A percentile compares a stretch with the other conserved stretches of the same genome.
Evolutionary conservation across 1,140 invertebrate species (phyloP).

Genomic region (Drosophila pachea): DNA sequence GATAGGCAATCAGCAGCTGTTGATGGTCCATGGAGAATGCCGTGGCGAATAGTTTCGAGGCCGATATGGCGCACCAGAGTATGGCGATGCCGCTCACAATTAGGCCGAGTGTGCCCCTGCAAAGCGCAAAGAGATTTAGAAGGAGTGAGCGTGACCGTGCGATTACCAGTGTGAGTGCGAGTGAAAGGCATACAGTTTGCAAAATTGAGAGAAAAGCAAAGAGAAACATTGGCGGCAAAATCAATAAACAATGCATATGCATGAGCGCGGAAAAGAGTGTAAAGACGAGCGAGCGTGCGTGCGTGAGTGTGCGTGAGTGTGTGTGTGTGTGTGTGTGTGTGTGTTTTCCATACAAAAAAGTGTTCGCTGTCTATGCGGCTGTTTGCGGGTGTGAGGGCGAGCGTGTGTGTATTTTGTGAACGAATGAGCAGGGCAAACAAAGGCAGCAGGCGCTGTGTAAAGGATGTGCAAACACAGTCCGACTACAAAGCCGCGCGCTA

Average conservation of each 20-base stretch:
- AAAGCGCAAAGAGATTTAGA: conserved; percentile 48
- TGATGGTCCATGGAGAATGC: conserved; percentile 88
- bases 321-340: too few species aligned
- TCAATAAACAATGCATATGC: conserved; percentile 76
- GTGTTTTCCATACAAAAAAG: conserved; percentile 43
- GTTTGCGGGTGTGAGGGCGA: conserved; percentile 12
- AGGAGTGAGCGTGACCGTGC: conserved; percentile 24
- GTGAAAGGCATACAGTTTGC: not conserved
- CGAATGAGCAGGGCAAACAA: conserved; percentile 72
- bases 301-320: not conserved
- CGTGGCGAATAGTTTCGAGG: conserved; percentile 91
- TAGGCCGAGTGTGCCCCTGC: conserved; percentile 80
- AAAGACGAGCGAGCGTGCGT: conserved; percentile 18
- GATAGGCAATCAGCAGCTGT: conserved; percentile 90
- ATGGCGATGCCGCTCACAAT: conserved; percentile 84
- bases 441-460: conserved; percentile 67
- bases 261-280: conserved; percentile 50
- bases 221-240: conserved; percentile 45
- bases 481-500: conserved; percentile 41
- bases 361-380: conserved; percentile 1
- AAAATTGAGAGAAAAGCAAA: conserved; percentile 30
- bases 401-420: conserved; percentile 51
- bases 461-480: conserved; percentile 64
- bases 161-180: not conserved
- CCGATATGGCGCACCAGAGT: conserved; percentile 90